Evolutionary conservation across 2,888 invertebrate genomes (phyloP), one percentile per base, ranked within the genome.

Genomic region (Isotomurus palustris): DNA sequence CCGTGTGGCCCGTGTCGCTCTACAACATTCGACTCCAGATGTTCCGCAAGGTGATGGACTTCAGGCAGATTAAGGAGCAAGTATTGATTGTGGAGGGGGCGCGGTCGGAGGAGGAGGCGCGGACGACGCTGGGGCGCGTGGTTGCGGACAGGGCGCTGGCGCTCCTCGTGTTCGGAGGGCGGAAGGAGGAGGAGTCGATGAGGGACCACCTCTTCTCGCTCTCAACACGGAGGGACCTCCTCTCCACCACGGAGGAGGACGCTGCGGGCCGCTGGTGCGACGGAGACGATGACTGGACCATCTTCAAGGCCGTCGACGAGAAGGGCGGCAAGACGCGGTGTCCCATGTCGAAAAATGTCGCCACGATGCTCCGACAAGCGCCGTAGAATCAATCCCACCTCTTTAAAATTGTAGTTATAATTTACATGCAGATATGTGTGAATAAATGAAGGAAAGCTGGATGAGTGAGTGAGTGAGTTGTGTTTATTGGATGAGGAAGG

Each of bases 1-100:
- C 56, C 19, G 60, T 60, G n/a, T 60, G 60, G 60, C 60, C 60
- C 19, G 60, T 56, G 19, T 56, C 60, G 4, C 22, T 52, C 35
- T 56, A 24, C 35, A 60, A 60, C 25, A 52, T 56, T 36, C 40
- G 60, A 12, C 48, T 56, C 2, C 56, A 56, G 29, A 48, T 48
- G 29, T 53, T 60, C n/a, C 52, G 56, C 25, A 60, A 50, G 25
- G 56, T 60, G 12, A 60, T 59, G 59, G 41, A 48, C n/a, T 59
- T 59, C 40, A 32, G 50, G 28, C 27, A 27, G 27, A 45, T 57
- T 21, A 52, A 57, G 24, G 25, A 17, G n/a, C 51, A 59, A 25
- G 59, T 59, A 2, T 27, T 59, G 17, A 51, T 59, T 3, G 40
- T 47, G n/a, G 59, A 59, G 27, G 59, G 59, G n/a, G 59, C 55